Evolutionary conservation across 2,888 invertebrate genomes (phyloP).

Genomic region (Argyresthia goedartella): DNA sequence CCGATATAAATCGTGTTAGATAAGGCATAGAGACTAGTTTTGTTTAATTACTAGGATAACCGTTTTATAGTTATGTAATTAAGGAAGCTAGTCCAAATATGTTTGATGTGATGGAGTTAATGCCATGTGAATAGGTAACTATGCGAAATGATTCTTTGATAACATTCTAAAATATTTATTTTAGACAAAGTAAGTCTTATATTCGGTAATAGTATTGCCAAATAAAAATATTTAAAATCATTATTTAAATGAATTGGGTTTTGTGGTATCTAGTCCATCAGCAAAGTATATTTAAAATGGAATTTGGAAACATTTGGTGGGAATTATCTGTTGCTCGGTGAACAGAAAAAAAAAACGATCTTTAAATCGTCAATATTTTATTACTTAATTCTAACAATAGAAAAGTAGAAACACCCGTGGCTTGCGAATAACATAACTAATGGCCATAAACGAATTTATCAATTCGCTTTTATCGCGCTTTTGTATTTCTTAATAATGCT

Average conservation of each 20-base stretch:
- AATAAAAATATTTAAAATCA: slow-evolving; percentile 20
- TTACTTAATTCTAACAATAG: slow-evolving; percentile 59
- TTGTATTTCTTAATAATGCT: slow-evolving; percentile 32
- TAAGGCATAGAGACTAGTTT: slow-evolving; percentile 54
- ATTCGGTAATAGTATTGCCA: slow-evolving; percentile 18
- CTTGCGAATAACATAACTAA: slow-evolving; percentile 69
- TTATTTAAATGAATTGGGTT: not conserved
- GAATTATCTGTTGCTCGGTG: no score
- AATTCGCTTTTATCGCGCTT: slow-evolving; percentile 64
- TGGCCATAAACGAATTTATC: slow-evolving; percentile 59
- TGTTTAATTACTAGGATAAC: slow-evolving; percentile 61
- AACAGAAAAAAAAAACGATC: slow-evolving; percentile 9
- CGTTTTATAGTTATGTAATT: slow-evolving; percentile 52
- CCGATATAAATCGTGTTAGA: slow-evolving; percentile 37
- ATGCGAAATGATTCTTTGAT: not conserved
- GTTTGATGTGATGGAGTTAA: slow-evolving; percentile 60
- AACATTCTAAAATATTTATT: slow-evolving; percentile 4
- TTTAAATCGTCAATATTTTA: slow-evolving; percentile 48
- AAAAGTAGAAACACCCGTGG: slow-evolving; percentile 51
- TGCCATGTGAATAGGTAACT: slow-evolving; percentile 48
- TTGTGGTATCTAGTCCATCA: slow-evolving; percentile 67
- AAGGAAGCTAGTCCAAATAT: slow-evolving; percentile 69
- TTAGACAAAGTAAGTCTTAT: not conserved
- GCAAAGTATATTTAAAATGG: slow-evolving; percentile 16
- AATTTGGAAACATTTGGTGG: not conserved